Base-by-base conservation (phyloP, 2,797 vertebrate species). In the Hoplostethus mediterraneus region DNA sequence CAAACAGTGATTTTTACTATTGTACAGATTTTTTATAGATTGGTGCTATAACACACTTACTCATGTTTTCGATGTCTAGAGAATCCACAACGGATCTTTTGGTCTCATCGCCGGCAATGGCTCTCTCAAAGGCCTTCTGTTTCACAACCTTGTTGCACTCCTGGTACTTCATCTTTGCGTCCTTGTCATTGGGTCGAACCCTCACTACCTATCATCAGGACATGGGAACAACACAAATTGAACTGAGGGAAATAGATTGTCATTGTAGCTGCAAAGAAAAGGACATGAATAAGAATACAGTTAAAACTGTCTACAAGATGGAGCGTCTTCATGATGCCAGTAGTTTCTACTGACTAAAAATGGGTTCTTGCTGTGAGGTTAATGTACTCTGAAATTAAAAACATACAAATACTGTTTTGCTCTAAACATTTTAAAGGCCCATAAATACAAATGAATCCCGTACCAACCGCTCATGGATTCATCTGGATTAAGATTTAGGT, bases 121-220 rank as follows among this genome's bases (percentile, higher is more conserved):
- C 97, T 52, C 97, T 91, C 87, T 98, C 97, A 0, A 99, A 99
- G 0, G 97, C 97, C 84, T 99, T 99, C 92, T 96, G 97, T 74
- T 97, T 97, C 64, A 99, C 97, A 0, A 99, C 94, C 92, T 96
- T 97, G 90, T 96, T 96, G 87, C 97, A 99, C 85, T 99, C 97
- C 85, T 98, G 97, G 80, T 96, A 98, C 75, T 99, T 98, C 93
- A 99, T 93, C 86, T 93, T 96, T 48, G 97, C 97, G 3, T 99
- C 97, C 82, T 96, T 97, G 91, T 99, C 97, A 0, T 97, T 96
- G 5, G 97, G 97, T 65, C 96, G 94, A 70, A 98, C 97, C 80
- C 91, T 95, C 51, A 98, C 97, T 70, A 98, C 97, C 97, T 98
- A 73, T 55, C 7, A 62, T 17, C 0, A 48, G 10, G 58, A 58